Percentiles rank a stretch among this genome's conserved stretches.
Evolutionary conservation across 2,797 vertebrate species (phyloP).

Genomic region (Coregonus sp.): DNA sequence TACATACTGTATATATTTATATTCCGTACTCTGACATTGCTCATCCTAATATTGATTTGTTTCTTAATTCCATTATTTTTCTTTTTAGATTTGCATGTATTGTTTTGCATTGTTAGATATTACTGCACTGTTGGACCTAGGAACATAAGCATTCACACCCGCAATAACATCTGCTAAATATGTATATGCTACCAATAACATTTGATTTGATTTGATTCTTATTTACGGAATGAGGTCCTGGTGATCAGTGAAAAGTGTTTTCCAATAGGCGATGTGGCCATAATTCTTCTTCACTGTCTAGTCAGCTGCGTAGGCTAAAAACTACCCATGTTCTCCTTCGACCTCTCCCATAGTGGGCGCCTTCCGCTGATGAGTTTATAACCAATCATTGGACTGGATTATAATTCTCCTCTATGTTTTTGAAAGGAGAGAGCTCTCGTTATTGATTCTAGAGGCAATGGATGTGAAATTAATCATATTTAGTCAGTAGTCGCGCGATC

Average conservation of each 20-base stretch:
- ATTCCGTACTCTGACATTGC: too few species aligned
- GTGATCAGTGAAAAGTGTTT: slow-evolving; percentile 83
- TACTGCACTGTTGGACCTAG: too few species aligned
- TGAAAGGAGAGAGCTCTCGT: slow-evolving; percentile 76
- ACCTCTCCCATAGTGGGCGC: slow-evolving; percentile 63
- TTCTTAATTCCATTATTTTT: too few species aligned
- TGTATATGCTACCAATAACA: too few species aligned
- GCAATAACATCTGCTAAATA: too few species aligned
- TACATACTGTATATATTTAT: too few species aligned
- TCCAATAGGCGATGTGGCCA: slow-evolving; percentile 83
- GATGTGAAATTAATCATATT: slow-evolving; percentile 88
- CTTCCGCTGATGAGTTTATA: slow-evolving; percentile 16
- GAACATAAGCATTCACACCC: too few species aligned
- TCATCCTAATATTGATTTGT: too few species aligned
- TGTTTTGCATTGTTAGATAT: too few species aligned
- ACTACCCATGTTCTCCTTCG: slow-evolving; percentile 82
- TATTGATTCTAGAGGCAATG: slow-evolving; percentile 85
- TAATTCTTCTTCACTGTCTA: slow-evolving; percentile 71
- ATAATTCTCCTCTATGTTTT: slow-evolving; percentile 60
- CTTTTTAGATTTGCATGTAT: too few species aligned
- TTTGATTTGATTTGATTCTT: too few species aligned
- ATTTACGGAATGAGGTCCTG: background rate
- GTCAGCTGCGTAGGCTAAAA: slow-evolving; percentile 51
- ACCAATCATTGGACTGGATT: slow-evolving; percentile 71
- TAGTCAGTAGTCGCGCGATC: slow-evolving; percentile 54